Conservation (phyloP, 1,140 invertebrate species). For the Drosophila ananassae region DNA sequence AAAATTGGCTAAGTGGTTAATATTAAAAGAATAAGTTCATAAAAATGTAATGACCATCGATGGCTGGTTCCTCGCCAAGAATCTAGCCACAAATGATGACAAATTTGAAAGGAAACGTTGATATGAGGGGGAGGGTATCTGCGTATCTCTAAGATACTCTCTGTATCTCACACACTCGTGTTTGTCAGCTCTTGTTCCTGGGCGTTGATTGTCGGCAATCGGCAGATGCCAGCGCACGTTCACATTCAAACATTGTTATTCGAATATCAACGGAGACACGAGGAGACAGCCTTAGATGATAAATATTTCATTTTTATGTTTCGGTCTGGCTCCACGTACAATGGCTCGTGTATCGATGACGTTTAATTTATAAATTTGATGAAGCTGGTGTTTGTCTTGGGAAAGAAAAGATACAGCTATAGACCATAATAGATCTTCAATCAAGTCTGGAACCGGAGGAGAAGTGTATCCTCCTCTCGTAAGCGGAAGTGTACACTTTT, state of each 20-base stretch:
- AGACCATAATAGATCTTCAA: slow-evolving; percentile 53
- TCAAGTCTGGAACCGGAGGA: slow-evolving; percentile 39
- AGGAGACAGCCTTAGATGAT: slow-evolving; percentile 55
- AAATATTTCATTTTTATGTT: slow-evolving; percentile 70
- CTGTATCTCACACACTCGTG: slow-evolving; percentile 25
- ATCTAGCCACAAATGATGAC: slow-evolving; percentile 59
- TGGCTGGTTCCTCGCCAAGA: not conserved
- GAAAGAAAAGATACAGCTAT: slow-evolving; percentile 1
- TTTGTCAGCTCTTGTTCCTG: slow-evolving; percentile 54
- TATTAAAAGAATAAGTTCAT: not conserved
- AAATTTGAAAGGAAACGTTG: slow-evolving; percentile 50
- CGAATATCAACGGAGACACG: slow-evolving; percentile 12
- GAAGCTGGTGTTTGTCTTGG: slow-evolving; percentile 59
- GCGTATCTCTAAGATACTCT: slow-evolving; percentile 1
- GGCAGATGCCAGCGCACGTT: slow-evolving; percentile 70
- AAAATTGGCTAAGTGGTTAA: not conserved
- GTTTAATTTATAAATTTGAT: slow-evolving; percentile 79
- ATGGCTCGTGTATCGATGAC: slow-evolving; percentile 63
- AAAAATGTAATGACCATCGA: slow-evolving; percentile 27
- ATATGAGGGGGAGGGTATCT: slow-evolving; percentile 14
- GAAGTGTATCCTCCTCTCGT: slow-evolving; percentile 42
- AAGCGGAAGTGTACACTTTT: slow-evolving; percentile 70
- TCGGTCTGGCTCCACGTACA: slow-evolving; percentile 33
- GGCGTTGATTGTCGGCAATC: slow-evolving; percentile 72
- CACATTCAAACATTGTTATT: slow-evolving; percentile 53